A percentile compares a stretch with the other conserved stretches of the same genome.
Evolutionary conservation across 2,113 vertebrate genomes (phyloP).

Genomic region (Platysternon megacephalum): DNA sequence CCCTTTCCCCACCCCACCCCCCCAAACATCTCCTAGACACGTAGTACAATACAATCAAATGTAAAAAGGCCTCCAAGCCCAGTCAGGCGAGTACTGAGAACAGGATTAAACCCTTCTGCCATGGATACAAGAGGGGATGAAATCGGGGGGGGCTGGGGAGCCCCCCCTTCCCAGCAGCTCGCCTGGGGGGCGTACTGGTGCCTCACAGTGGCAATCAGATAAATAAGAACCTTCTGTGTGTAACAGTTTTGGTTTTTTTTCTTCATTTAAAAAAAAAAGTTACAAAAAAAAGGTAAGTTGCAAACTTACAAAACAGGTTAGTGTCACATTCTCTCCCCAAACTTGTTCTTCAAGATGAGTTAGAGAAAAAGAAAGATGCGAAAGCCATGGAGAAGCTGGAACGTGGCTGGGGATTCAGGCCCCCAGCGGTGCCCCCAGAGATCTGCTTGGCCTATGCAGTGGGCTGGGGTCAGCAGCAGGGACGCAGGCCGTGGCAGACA

Average conservation of each 20-base stretch:
- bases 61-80: background rate
- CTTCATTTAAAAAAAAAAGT: background rate
- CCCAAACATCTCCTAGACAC: background rate
- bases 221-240: background rate
- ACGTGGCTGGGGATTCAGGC: background rate
- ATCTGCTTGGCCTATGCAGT: too few relatives aligned
- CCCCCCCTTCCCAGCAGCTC: background rate
- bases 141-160: background rate
- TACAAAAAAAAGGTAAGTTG: constrained; percentile 1
- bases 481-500: too few relatives aligned
- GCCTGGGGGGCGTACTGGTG: background rate
- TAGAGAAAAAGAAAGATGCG: background rate
- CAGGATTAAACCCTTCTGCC: background rate
- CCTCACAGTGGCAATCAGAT: background rate
- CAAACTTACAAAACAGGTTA: background rate
- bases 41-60: background rate
- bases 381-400: background rate
- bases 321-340: background rate
- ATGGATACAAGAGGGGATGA: background rate
- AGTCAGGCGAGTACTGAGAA: background rate
- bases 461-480: too few relatives aligned
- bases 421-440: too few relatives aligned
- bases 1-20: background rate
- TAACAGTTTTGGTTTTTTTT: background rate
- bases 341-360: background rate